A percentile compares a stretch with the other conserved stretches of the same genome.
Evolutionary conservation across 2,888 invertebrate genomes (phyloP).

Genomic region (Unio delphinus): DNA sequence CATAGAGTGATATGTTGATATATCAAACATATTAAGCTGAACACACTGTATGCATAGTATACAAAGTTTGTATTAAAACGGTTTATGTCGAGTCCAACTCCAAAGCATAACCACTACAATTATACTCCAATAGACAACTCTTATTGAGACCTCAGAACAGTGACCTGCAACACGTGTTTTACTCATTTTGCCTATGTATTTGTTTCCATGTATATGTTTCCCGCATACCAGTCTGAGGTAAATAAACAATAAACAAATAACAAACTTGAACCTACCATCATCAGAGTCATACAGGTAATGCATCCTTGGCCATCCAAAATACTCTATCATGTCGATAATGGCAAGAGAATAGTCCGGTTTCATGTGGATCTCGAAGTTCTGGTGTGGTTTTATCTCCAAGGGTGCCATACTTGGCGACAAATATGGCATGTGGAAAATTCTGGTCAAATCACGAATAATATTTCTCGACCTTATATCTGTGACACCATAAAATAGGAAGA

Average conservation of each 20-base stretch:
- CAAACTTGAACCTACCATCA: constrained; percentile 40
- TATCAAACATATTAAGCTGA: no score
- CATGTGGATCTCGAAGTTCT: constrained; percentile 87
- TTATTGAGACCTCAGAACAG: no score
- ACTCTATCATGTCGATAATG: constrained; percentile 74
- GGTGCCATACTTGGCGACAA: constrained; percentile 47
- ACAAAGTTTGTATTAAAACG: no score
- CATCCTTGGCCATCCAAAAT: constrained; percentile 47
- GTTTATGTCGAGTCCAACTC: no score
- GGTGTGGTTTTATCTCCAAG: constrained; percentile 55
- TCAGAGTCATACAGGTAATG: constrained; percentile 57
- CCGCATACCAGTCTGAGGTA: no score
- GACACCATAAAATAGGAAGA: constrained; percentile 56
- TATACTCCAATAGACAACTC: no score
- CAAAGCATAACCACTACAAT: no score
- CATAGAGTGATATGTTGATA: no score
- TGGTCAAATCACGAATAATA: constrained; percentile 49
- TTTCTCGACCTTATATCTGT: constrained; percentile 45
- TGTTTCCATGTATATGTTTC: no score
- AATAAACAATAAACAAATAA: background rate
- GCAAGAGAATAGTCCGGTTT: constrained; percentile 80
- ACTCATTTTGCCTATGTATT: no score
- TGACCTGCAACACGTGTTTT: no score
- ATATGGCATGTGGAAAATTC: constrained; percentile 59
- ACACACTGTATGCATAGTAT: no score